Percentiles rank a stretch among this genome's conserved stretches.
Evolutionary conservation across 2,113 vertebrate species (phyloP).

Genomic region (Burhinus bistriatus): DNA sequence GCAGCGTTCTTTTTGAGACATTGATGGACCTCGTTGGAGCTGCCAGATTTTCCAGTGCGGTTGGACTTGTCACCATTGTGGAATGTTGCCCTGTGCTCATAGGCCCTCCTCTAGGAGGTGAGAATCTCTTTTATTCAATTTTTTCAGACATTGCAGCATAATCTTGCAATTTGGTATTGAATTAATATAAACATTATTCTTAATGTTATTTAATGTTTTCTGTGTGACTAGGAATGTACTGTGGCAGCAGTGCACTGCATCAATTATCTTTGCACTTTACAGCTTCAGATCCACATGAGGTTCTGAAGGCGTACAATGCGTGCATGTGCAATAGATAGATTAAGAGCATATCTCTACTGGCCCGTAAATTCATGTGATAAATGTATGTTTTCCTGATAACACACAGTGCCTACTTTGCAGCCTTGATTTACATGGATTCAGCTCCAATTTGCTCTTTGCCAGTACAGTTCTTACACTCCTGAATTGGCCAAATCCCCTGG

Average conservation of each 20-base stretch:
- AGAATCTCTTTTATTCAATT: not conserved
- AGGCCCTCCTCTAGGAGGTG: conserved; percentile 95
- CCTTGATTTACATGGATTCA: not conserved
- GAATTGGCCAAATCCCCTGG: not conserved
- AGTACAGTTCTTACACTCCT: not conserved
- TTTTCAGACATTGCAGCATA: not conserved
- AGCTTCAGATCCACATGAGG: not conserved
- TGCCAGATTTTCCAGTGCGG: conserved; percentile 91
- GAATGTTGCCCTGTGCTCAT: conserved; percentile 93
- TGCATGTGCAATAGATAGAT: not conserved
- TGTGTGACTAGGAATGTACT: not conserved
- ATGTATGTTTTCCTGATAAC: not conserved
- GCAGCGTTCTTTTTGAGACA: conserved; percentile 92
- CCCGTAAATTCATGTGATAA: not conserved
- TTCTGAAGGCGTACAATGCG: not conserved
- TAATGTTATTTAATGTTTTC: not conserved
- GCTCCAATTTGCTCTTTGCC: not conserved
- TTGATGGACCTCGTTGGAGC: conserved; percentile 95
- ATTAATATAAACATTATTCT: not conserved
- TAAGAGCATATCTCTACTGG: not conserved
- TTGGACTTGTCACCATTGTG: conserved; percentile 92
- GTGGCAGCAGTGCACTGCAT: not conserved
- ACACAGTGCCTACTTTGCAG: not conserved
- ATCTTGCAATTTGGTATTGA: not conserved
- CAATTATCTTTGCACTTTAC: not conserved